Evolutionary conservation across 2,797 vertebrate species (phyloP), one percentile per base, ranked within the genome.

Genomic region (Oryzias sinensis): DNA sequence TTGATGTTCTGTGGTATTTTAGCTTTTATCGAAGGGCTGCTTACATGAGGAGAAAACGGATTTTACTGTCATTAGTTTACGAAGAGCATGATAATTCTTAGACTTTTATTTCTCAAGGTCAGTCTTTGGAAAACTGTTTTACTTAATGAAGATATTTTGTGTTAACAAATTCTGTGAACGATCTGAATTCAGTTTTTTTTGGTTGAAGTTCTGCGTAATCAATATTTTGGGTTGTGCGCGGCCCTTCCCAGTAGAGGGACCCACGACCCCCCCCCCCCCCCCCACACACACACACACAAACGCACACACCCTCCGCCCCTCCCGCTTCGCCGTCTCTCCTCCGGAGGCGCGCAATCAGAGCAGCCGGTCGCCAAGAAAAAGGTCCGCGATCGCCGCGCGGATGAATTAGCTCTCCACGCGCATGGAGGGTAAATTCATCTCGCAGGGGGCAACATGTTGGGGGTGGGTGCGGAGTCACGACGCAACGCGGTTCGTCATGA

Each of bases 401-500:
- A 68, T 61, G 67, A 49, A 54, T 59, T 75, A 63, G 61, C 74
- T 49, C 68, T 59, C 64, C 37, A 43, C 43, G 76, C 63, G 63
- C 16, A 22, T 62, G 81, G 71, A 79, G 68, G 80, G 29, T 22
- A 56, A 61, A 74, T 63, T 66, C 9, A 22, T 68, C 65, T 40
- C 57, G 43, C 55, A 45, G 59, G 58, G 59, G 56, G 22, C 57
- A 24, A 29, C 62, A 51, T 78, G 69, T 74, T 57, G 59, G 47
- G 62, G 62, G 43, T 53, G 69, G 71, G 64, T 63, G 42, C 73
- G 72, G 68, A 87, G 87, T 89, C 91, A 91, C 86, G 90, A 90
- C 86, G 82, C 81, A 81, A 25, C 70, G 53, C 76, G 1, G 59
- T 47, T 88, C 85, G 87, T 91, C 88, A 91, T 77, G 81, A 86